These are phyloP conservation scores for Heliconius hermathena DNA, from an alignment of 1,140 invertebrate species.

Conservation along the genomic window DNA sequence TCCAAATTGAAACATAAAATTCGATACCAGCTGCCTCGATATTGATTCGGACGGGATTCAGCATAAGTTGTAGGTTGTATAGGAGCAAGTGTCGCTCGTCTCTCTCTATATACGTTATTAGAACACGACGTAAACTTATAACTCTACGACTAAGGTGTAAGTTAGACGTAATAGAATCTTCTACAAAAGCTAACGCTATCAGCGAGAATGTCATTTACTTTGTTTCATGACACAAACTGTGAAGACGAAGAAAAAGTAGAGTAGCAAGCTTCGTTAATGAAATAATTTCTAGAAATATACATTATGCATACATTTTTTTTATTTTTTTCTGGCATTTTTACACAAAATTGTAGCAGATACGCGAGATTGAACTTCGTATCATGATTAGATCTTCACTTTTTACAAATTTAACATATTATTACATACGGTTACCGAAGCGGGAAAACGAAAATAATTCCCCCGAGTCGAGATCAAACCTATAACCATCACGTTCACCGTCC, in stretches of 20 bases:
- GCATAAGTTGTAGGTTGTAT: conserved; percentile 9
- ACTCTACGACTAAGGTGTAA: not conserved
- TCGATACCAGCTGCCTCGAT: conserved; percentile 15
- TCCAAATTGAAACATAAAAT: conserved; percentile 6
- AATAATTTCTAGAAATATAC: not conserved
- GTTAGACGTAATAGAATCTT: not conserved
- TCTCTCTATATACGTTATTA: conserved; percentile 14
- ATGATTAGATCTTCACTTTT: too few species aligned
- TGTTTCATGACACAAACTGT: not conserved
- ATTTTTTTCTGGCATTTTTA: too few species aligned
- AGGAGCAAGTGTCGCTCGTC: conserved; percentile 17
- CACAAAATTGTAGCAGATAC: too few species aligned
- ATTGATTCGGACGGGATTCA: conserved; percentile 13
- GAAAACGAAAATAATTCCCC: not conserved
- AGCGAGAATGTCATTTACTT: not conserved
- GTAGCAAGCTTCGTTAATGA: not conserved
- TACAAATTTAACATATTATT: too few species aligned
- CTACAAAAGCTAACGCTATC: not conserved
- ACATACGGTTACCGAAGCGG: not conserved
- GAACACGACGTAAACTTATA: not conserved
- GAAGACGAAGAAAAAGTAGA: not conserved
- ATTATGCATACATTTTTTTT: too few species aligned
- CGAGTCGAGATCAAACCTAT: not conserved
- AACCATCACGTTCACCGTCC: not conserved
- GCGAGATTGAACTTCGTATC: too few species aligned